phyloP scores from a whole-genome alignment of 2,113 vertebrate genomes.

The Semnornis frantzii region DNA sequence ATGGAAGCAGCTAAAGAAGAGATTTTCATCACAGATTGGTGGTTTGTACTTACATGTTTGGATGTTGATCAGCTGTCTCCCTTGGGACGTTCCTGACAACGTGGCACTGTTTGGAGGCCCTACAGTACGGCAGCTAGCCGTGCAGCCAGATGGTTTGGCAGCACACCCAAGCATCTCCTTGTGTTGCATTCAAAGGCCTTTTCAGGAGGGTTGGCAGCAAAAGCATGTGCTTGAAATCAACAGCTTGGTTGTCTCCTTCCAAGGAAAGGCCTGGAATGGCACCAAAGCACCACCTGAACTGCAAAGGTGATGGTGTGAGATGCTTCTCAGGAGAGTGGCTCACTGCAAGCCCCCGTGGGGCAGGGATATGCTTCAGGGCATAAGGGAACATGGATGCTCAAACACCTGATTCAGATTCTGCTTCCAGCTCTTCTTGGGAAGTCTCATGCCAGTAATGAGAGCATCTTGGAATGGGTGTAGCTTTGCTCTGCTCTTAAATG shows the following conservation, averaged over 20 bases:
- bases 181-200: constrained; percentile 53
- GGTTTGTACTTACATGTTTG: constrained; percentile 79
- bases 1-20: constrained; percentile 93
- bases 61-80: background rate
- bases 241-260: constrained; percentile 33
- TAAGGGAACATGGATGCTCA: background rate
- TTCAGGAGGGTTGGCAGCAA: constrained; percentile 64
- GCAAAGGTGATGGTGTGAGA: background rate
- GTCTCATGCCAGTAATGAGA: background rate
- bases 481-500: background rate
- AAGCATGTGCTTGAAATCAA: constrained; percentile 33
- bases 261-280: background rate
- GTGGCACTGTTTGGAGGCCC: background rate
- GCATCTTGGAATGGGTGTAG: no score
- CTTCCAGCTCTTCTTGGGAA: background rate
- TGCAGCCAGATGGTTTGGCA: constrained; percentile 63
- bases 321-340: background rate
- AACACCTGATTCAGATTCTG: background rate
- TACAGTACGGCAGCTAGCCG: constrained; percentile 40
- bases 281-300: background rate
- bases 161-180: constrained; percentile 43
- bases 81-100: background rate
- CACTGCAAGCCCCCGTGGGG: accelerated
- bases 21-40: constrained; percentile 99
- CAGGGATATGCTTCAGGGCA: accelerated